Percentiles rank a stretch among this genome's conserved stretches.
These are phyloP conservation scores for Drosophila antonietae DNA, from an alignment of 2,888 invertebrate genomes.

Conservation along the genomic window DNA sequence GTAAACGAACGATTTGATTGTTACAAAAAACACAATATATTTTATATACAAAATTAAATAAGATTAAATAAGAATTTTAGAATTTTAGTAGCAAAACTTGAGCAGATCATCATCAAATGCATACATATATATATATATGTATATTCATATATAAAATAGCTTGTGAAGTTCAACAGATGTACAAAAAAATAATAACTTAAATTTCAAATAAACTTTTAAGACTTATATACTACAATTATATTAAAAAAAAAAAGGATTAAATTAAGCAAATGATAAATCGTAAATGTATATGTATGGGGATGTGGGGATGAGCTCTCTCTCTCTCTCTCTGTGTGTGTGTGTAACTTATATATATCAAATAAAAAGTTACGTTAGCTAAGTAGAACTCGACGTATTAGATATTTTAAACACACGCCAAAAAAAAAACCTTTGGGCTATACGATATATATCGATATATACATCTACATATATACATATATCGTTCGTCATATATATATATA, in stretches of 20 bases:
- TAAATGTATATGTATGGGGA: background rate
- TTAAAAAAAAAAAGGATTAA: slow-evolving; percentile 1
- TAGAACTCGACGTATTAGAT: slow-evolving; percentile 16
- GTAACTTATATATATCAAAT: slow-evolving; percentile 8
- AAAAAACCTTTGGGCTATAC: slow-evolving; percentile 25
- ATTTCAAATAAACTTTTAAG: background rate
- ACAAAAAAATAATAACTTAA: background rate
- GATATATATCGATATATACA: slow-evolving; percentile 11
- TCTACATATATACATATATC: slow-evolving; percentile 2
- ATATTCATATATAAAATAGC: slow-evolving; percentile 23
- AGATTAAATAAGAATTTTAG: background rate
- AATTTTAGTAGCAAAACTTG: background rate
- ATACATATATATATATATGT: slow-evolving; percentile 1
- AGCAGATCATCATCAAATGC: slow-evolving; percentile 6
- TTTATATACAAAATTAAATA: background rate
- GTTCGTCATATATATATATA: background rate
- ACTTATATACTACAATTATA: background rate
- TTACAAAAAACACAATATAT: background rate
- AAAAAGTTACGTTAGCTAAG: slow-evolving; percentile 12
- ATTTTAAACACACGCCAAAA: slow-evolving; percentile 37
- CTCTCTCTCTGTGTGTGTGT: background rate
- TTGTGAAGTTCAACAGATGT: background rate
- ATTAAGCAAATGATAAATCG: slow-evolving; percentile 1
- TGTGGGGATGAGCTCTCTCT: background rate
- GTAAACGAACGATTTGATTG: background rate